A percentile compares a stretch with the other conserved stretches of the same genome.
phyloP scores from a whole-genome alignment of 1,140 invertebrate genomes.

The Trichoplusia ni region DNA sequence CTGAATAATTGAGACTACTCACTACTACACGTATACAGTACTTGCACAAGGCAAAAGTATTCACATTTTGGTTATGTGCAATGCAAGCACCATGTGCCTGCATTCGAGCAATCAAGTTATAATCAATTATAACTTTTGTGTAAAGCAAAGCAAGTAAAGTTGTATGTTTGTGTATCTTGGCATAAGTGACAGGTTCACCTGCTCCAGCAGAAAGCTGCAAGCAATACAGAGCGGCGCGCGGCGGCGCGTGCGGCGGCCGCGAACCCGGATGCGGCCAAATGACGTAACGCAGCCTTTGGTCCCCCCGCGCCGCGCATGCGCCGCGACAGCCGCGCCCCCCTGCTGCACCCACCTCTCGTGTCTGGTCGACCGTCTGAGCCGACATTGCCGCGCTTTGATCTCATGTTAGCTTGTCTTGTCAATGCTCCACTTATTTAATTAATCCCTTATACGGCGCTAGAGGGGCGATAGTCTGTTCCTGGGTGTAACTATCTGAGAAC shows the following conservation, averaged over 20 bases:
- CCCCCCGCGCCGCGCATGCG: conserved; percentile 40
- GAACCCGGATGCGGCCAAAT: conserved; percentile 74
- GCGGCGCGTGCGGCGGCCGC: conserved; percentile 68
- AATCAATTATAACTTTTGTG: too few species aligned
- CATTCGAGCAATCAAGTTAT: too few species aligned
- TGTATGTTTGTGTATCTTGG: not conserved
- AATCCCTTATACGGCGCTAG: conserved; percentile 49
- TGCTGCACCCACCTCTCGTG: conserved; percentile 50
- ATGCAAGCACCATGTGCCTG: too few species aligned
- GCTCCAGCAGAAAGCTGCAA: conserved; percentile 15
- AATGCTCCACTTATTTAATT: conserved; percentile 54
- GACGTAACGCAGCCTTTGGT: conserved; percentile 71
- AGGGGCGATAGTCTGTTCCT: conserved; percentile 2
- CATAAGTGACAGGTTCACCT: conserved; percentile 36
- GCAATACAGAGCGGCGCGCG: conserved; percentile 35
- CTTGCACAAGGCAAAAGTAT: too few species aligned
- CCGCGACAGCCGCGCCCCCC: conserved; percentile 38
- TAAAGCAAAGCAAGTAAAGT: not conserved
- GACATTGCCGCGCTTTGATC: conserved; percentile 34
- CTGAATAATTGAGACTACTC: too few species aligned
- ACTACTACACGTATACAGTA: too few species aligned
- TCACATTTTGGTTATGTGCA: too few species aligned
- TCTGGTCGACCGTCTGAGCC: conserved; percentile 69
- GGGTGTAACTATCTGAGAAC: conserved; percentile 19
- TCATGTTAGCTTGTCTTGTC: conserved; percentile 38